Conservation (phyloP, 2,888 invertebrate genomes). For the Hirtodrosophila confusa region DNA sequence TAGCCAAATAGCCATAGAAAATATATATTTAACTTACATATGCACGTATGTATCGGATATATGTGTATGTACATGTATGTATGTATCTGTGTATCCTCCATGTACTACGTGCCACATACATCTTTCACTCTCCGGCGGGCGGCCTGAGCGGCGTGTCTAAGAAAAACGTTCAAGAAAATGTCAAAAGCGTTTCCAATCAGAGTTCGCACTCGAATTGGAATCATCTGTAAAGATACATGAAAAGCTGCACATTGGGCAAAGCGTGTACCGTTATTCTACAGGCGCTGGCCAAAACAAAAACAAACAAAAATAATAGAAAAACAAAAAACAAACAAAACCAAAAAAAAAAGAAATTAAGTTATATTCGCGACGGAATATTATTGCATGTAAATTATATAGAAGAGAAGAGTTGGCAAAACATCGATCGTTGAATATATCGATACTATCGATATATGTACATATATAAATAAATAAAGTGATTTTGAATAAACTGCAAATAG, state of each 20-base stretch:
- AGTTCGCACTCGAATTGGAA: constrained; percentile 27
- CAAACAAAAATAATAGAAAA: constrained; percentile 4
- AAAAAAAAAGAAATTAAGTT: constrained; percentile 47
- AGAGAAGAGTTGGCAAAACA: no score
- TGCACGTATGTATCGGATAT: neutral
- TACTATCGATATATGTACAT: no score
- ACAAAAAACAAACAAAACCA: constrained; percentile 18
- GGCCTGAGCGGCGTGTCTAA: constrained; percentile 33
- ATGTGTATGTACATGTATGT: neutral
- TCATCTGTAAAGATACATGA: constrained; percentile 38
- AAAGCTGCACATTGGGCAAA: constrained; percentile 14
- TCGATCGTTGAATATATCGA: no score
- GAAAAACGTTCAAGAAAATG: constrained; percentile 30
- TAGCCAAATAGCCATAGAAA: constrained; percentile 39
- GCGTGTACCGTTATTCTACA: constrained; percentile 45
- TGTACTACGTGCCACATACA: no score
- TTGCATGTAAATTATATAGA: constrained; percentile 42
- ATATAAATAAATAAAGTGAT: no score
- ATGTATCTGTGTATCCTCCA: constrained; percentile 11
- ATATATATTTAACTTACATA: constrained; percentile 29
- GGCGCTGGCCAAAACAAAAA: constrained; percentile 25
- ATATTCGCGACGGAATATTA: constrained; percentile 59
- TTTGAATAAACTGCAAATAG: no score
- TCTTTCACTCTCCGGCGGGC: constrained; percentile 19
- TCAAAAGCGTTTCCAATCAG: constrained; percentile 21